Percentiles rank a stretch among this genome's conserved stretches.
Conservation (phyloP, 2,113 vertebrate genomes). For the Leptobrachium leishanense region DNA sequence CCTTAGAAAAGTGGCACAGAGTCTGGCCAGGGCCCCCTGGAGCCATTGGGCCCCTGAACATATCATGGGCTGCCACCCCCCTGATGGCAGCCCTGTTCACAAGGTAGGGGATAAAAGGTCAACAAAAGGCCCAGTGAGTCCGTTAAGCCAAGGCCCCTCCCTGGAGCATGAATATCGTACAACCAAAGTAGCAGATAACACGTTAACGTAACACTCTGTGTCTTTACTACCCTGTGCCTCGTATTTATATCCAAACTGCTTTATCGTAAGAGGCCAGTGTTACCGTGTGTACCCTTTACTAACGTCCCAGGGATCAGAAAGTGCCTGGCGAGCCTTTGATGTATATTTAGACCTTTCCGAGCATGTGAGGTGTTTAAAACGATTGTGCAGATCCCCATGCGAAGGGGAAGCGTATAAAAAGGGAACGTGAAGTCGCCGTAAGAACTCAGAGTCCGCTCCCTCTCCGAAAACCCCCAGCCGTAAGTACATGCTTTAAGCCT, state of each 20-base stretch:
- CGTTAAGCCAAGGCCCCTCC: too few species aligned
- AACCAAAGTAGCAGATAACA: too few species aligned
- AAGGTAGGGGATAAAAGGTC: too few species aligned
- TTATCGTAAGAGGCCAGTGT: slow-evolving; percentile 3
- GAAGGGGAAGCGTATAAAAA: slow-evolving; percentile 1
- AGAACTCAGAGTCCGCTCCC: neutral
- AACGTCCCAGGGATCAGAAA: slow-evolving; percentile 11
- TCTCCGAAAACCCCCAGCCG: neutral
- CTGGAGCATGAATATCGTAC: too few species aligned
- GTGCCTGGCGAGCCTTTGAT: rapidly evolving
- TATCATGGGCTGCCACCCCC: too few species aligned
- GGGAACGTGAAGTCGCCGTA: neutral
- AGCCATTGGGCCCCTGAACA: too few species aligned
- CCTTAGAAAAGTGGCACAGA: too few species aligned
- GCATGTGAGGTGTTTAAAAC: slow-evolving; percentile 24
- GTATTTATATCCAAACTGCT: slow-evolving; percentile 26
- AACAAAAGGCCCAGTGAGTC: too few species aligned
- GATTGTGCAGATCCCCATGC: neutral
- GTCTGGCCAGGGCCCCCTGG: too few species aligned
- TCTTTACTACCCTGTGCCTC: too few species aligned
- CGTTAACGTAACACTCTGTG: too few species aligned
- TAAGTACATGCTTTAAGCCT: slow-evolving; percentile 17
- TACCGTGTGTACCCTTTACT: neutral
- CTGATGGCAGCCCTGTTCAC: too few species aligned
- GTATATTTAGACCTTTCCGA: slow-evolving; percentile 54